Conservation (phyloP, 2,888 invertebrate species). For the Drosophila limbata region DNA sequence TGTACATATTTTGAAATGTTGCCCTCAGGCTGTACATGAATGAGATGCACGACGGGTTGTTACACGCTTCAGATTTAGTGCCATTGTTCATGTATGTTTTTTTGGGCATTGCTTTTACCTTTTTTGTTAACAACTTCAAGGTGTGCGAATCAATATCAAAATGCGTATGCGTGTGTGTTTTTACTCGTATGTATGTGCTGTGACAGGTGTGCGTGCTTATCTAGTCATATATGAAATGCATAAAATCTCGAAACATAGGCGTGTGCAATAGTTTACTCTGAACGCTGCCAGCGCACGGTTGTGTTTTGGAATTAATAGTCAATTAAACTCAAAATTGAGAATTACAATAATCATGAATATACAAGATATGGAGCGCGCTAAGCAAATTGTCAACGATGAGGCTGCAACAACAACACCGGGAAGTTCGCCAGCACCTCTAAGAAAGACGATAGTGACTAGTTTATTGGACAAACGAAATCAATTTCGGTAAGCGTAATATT, state of each 20-base stretch:
- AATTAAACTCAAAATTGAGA: constrained; percentile 7
- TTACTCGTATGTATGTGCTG: constrained; percentile 31
- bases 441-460: constrained; percentile 37
- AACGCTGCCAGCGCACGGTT: constrained; percentile 66
- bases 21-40: constrained; percentile 65
- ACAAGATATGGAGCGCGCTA: constrained; percentile 60
- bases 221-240: constrained; percentile 77
- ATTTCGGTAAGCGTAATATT: constrained; percentile 62
- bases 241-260: constrained; percentile 64
- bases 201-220: constrained; percentile 75
- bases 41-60: constrained; percentile 48
- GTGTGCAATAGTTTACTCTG: constrained; percentile 60
- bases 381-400: constrained; percentile 48
- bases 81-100: constrained; percentile 56
- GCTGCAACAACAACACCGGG: constrained; percentile 19
- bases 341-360: constrained; percentile 55
- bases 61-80: constrained; percentile 55
- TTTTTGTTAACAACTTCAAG: constrained; percentile 73
- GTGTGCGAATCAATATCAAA: constrained; percentile 65
- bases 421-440: constrained; percentile 36
- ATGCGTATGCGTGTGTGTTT: constrained; percentile 33
- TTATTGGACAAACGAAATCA: constrained; percentile 64
- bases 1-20: constrained; percentile 36
- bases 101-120: constrained; percentile 60
- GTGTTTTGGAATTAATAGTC: constrained; percentile 43